Percentiles rank a stretch among this genome's conserved stretches.
Conservation (phyloP, 2,797 vertebrate species). For the Denticeps clupeoides region DNA sequence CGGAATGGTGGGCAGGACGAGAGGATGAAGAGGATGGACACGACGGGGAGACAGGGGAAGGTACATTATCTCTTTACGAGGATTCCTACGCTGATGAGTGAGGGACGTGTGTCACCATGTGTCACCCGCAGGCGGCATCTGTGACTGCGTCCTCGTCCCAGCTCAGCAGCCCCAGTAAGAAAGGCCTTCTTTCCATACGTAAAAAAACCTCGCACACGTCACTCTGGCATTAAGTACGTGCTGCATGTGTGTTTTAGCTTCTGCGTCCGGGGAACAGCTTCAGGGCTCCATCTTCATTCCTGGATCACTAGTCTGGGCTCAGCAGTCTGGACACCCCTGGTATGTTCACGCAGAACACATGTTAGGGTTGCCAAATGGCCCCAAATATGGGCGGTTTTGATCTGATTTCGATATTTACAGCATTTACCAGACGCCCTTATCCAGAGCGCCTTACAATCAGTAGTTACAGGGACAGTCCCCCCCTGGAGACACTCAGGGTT, state of each 20-base stretch:
- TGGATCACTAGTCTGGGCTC: conserved; percentile 58
- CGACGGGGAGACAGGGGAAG: conserved; percentile 3
- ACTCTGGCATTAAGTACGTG: too few species aligned
- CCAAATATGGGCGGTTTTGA: too few species aligned
- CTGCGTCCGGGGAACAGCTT: conserved; percentile 28
- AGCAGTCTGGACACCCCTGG: conserved; percentile 54
- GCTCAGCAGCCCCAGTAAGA: background rate
- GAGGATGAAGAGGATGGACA: conserved; percentile 3
- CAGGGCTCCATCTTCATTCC: conserved; percentile 45
- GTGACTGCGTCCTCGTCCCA: background rate
- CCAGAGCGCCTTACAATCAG: too few species aligned
- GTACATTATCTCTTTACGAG: conserved; percentile 9
- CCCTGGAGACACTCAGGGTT: too few species aligned
- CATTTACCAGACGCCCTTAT: too few species aligned
- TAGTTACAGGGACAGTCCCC: too few species aligned
- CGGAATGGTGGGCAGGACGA: background rate
- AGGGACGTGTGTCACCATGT: too few species aligned
- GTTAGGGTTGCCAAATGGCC: too few species aligned
- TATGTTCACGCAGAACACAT: conserved; percentile 26
- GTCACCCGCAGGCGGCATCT: background rate
- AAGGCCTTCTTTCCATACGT: too few species aligned
- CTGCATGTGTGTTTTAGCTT: conserved; percentile 45
- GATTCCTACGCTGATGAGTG: background rate
- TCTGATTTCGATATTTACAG: too few species aligned
- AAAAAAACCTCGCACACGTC: too few species aligned